Base-by-base conservation (phyloP, 1,140 invertebrate genomes). In the Magallana gigas region DNA sequence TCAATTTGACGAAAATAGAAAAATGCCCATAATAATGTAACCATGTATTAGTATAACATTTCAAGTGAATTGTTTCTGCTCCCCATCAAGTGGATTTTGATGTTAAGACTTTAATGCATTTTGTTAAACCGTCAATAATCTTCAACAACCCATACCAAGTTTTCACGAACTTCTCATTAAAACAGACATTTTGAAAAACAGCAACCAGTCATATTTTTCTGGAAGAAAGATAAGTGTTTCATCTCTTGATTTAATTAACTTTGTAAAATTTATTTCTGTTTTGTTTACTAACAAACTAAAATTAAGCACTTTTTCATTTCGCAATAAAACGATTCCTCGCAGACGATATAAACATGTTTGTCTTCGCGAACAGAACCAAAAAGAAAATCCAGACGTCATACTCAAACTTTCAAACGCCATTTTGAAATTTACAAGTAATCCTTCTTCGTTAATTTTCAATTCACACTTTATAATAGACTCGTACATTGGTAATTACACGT, bases 281-380 rank as follows among this genome's bases (percentile, higher is more conserved):
- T 76, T 76, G 68, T 76, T 76, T 76, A 76, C 68, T 76, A 76
- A 76, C 68, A 76, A 76, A 76, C 36, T 76, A 76, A 76, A 76
- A 76, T 76, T 29, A 23, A 76, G 12, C 23, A 29, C 23, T 29
- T 76, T 29, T 29, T 7, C 68, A 29, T 36, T 11, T 76, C 68
- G 68, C 29, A 76, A 76, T 76, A 76, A 76, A 76, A 36, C 68
- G 23, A 76, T 9, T 29, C 12, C 23, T 76, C 12, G 2, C 5
- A 36, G 23, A 76, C 68, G 23, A 29, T 76, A 71, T 71, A 71
- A 71, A 71, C 68, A 71, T 71, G 68, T 71, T 71, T 71, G 68
- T 76, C 68, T 76, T 76, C 29, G 68, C 23, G 18, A 29, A 8
- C 68, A 12, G 36, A 76, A 12, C 68, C 12, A 3, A 76, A 76